Percentiles rank a stretch among this genome's conserved stretches.
Evolutionary conservation across 2,888 invertebrate species (phyloP).

Genomic region (Sacculina carcini): DNA sequence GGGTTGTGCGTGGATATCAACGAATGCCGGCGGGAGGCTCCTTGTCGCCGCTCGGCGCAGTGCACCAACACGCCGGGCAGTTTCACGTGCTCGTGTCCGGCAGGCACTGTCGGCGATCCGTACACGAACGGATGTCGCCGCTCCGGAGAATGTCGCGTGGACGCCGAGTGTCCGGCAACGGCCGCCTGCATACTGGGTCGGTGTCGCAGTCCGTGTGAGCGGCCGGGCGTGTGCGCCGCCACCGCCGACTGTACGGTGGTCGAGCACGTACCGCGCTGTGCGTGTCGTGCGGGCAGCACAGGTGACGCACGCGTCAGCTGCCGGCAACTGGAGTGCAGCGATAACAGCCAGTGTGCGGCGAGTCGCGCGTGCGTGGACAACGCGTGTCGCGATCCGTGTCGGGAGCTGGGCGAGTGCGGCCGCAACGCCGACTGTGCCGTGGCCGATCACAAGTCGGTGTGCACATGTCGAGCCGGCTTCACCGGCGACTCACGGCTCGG

Average conservation of each 20-base stretch:
- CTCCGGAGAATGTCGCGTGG: constrained; percentile 35
- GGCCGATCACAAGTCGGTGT: constrained; percentile 42
- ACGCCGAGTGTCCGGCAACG: constrained; percentile 17
- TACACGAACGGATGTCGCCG: constrained; percentile 42
- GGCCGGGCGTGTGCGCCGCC: constrained; percentile 28
- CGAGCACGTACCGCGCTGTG: constrained; percentile 42
- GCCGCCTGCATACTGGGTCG: constrained; percentile 37
- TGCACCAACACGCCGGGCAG: constrained; percentile 33
- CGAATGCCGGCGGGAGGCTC: constrained; percentile 46
- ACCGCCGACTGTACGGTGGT: constrained; percentile 43
- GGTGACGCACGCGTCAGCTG: constrained; percentile 29
- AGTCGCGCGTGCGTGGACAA: constrained; percentile 44
- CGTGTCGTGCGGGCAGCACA: constrained; percentile 26
- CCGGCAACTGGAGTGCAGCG: constrained; percentile 42
- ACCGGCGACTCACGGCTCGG: constrained; percentile 56
- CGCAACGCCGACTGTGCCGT: constrained; percentile 39
- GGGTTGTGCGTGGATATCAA: constrained; percentile 49
- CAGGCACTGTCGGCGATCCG: constrained; percentile 40
- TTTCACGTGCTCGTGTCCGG: constrained; percentile 45
- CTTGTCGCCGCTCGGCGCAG: constrained; percentile 49
- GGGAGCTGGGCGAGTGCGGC: constrained; percentile 52
- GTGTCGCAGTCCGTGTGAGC: constrained; percentile 43
- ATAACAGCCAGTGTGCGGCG: constrained; percentile 43
- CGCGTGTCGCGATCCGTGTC: constrained; percentile 55
- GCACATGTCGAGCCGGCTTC: constrained; percentile 45